Conservation (phyloP, 2,113 vertebrate species). For the Hydrochoerus hydrochaeris region DNA sequence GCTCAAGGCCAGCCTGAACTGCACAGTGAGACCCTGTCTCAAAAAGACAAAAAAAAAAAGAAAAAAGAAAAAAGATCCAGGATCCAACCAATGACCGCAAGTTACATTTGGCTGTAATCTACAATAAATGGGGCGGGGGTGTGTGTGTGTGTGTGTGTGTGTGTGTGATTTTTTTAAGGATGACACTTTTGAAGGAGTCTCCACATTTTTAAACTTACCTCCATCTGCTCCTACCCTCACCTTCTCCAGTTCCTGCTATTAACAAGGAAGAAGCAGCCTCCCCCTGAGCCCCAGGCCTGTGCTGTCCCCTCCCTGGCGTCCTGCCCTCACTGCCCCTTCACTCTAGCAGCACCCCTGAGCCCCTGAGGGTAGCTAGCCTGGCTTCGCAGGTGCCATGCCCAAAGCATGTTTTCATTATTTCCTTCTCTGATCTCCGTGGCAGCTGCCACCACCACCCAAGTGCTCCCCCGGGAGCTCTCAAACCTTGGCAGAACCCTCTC, state of each 20-base stretch:
- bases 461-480: background rate
- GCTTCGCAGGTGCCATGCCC: conserved; percentile 22
- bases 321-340: background rate
- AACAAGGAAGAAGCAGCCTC: background rate
- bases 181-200: background rate
- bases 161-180: background rate
- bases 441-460: background rate
- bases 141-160: too few species aligned
- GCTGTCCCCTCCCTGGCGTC: background rate
- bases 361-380: background rate
- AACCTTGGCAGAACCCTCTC: background rate
- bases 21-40: too few species aligned
- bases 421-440: background rate
- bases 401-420: background rate
- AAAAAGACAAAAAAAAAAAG: too few species aligned
- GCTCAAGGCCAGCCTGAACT: too few species aligned
- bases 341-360: background rate
- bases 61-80: too few species aligned
- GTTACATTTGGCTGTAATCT: background rate
- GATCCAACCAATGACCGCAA: background rate
- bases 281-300: background rate
- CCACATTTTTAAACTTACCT: conserved; percentile 38
- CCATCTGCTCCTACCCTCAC: background rate
- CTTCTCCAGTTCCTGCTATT: background rate
- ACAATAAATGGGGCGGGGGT: background rate